Evolutionary conservation across 2,888 invertebrate species (phyloP).

Genomic region (Stomorhina lunata): DNA sequence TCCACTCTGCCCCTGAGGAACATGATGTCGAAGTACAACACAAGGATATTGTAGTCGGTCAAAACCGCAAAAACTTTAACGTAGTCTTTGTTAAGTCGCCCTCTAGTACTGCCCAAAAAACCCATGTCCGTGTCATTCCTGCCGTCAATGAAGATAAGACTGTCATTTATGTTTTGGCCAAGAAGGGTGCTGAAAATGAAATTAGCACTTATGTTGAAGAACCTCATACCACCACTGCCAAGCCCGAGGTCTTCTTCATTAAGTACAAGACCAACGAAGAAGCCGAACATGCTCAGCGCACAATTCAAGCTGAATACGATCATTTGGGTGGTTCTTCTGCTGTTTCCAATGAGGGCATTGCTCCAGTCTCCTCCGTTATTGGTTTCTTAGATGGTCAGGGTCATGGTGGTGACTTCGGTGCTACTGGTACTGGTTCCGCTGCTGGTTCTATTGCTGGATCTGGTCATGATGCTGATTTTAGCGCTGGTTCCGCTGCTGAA

Average conservation of each 20-base stretch:
- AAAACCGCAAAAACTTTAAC: slow-evolving; percentile 69
- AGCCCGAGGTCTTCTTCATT: slow-evolving; percentile 71
- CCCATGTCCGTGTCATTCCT: slow-evolving; percentile 67
- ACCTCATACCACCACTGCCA: slow-evolving; percentile 63
- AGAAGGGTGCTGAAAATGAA: slow-evolving; percentile 67
- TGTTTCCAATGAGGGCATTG: slow-evolving; percentile 68
- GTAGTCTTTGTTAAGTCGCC: slow-evolving; percentile 70
- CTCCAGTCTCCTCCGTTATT: slow-evolving; percentile 68
- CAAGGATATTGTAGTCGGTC: slow-evolving; percentile 64
- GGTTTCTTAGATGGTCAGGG: slow-evolving; percentile 64
- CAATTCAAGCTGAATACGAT: slow-evolving; percentile 70
- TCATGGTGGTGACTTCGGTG: neutral
- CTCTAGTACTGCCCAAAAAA: slow-evolving; percentile 40
- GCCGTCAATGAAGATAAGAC: slow-evolving; percentile 70
- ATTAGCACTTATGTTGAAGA: slow-evolving; percentile 66
- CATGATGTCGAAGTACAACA: slow-evolving; percentile 64
- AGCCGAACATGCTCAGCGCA: slow-evolving; percentile 69
- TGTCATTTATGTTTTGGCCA: slow-evolving; percentile 70
- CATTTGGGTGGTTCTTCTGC: slow-evolving; percentile 68
- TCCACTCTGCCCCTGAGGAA: slow-evolving; percentile 70
- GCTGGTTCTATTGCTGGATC: too few relatives aligned
- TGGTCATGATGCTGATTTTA: too few relatives aligned
- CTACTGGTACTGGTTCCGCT: neutral
- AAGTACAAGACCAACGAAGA: slow-evolving; percentile 70
- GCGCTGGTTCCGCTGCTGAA: too few relatives aligned